Base-by-base conservation (phyloP, 2,797 vertebrate genomes). In the Hippocampus kuda region DNA sequence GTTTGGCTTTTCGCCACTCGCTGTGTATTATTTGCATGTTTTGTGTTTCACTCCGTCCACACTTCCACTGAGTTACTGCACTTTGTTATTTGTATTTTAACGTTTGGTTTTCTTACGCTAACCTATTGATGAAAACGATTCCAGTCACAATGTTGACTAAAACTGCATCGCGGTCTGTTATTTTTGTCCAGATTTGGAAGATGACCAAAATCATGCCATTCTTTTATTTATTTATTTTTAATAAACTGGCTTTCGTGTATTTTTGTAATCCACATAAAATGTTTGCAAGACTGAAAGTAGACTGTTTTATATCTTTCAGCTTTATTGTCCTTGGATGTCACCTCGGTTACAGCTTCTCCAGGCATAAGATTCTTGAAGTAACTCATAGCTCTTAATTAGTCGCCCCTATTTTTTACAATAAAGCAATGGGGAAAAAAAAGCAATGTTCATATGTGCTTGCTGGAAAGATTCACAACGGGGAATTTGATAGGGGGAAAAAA, bases 361-460 rank as follows among this genome's bases (percentile, higher is more conserved):
- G 51, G 30, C 67, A 74, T 46, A 66, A 74, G 77, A 70, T 67
- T 77, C 69, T 77, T 75, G 80, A 83, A 78, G 76, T 66, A 72
- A 73, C 68, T 76, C 57, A 69, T 82, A 66, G 72, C 70, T 76
- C 41, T 84, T 79, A 70, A 78, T 81, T 66, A 70, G 71, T 77
- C 83, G 78, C 71, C 77, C 82, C 69, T 13, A 26, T 76, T 82
- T 85, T 83, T 85, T 79, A 90, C 16, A 70, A 73, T 72, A 73
- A 89, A 91, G 67, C 24, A 9, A 34, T 18, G n/a, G 53, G 1
- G 20, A 65, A 61, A 60, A 61, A 87, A 85, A 86, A 30, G 11
- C 10, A 63, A 12, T 60, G 5, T 64, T 15, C 3, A 7, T 13
- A 42, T 64, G 22, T 64, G 41, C 5, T n/a, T 13, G 22, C 20